Base-by-base conservation (phyloP, 2,797 vertebrate species). In the Anguilla pacifica region DNA sequence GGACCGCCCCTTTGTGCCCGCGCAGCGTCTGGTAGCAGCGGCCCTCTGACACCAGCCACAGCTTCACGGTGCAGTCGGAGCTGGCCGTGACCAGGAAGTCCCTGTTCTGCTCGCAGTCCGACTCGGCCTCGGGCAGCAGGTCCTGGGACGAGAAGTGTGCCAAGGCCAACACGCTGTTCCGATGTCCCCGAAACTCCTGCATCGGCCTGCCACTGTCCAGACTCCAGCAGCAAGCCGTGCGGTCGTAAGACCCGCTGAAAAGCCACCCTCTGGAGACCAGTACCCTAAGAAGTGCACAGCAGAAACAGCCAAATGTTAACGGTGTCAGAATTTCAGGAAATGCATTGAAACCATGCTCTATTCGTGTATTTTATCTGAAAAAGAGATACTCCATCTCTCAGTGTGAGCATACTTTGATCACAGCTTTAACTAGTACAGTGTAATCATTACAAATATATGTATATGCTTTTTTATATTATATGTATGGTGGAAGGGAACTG, bases 201-300 rank as follows among this genome's bases (percentile, higher is more conserved):
- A 95, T 91, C 84, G 89, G 92, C 84, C 95, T 94, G 39, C 94
- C 96, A 31, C 94, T 93, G 85, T 96, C 95, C 88, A 96, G 90
- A 0, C 94, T 95, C 96, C 96, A 97, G 72, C 95, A 95, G 0
- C 96, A 95, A 0, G 96, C 96, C 0, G 96, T 97, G 83, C 96
- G 93, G 90, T 97, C 96, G 0, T 97, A 97, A 88, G 96, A 97
- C 87, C 95, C 93, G 61, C 96, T 97, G 35, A 97, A 97, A 59
- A 97, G 93, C 89, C 95, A 95, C 85, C 94, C 92, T 67, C 95
- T 92, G 88, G 92, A 88, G 85, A 96, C 95, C 57, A 97, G 92
- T 87, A 97, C 96, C 90, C 96, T 97, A 91, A n/a, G 25, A n/a
- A 74, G 70, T 64, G 4, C 11, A 25, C 61, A 64, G 57, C 19